phyloP scores from a whole-genome alignment of 53 echinoderm and acorn worm genomes.

The Arbacia lixula region DNA sequence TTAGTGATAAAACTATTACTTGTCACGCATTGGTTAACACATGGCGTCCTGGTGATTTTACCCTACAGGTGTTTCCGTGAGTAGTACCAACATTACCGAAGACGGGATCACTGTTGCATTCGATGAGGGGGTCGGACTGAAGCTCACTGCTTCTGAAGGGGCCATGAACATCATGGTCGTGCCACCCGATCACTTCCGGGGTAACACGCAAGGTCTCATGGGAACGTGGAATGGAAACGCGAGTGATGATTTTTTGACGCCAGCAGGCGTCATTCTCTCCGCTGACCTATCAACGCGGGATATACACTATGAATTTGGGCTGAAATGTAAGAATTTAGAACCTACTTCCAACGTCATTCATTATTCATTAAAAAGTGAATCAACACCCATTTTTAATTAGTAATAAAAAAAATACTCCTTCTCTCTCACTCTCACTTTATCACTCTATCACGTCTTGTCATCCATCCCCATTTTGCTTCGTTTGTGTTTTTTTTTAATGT shows the following conservation, averaged over 20 bases:
- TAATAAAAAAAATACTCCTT: not conserved
- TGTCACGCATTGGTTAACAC: no score
- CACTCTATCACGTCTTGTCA: no score
- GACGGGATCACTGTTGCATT: constrained; percentile 16
- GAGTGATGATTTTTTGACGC: constrained; percentile 30
- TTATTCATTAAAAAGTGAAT: no score
- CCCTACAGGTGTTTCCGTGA: not conserved
- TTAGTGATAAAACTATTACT: no score
- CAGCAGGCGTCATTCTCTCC: not conserved
- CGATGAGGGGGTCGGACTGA: constrained; percentile 10
- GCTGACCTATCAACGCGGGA: constrained; percentile 4
- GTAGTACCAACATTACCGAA: not conserved
- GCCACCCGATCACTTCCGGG: constrained; percentile 9
- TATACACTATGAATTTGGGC: constrained; percentile 10
- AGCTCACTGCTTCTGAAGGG: constrained; percentile 20
- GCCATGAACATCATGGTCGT: constrained; percentile 16
- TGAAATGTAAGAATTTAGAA: not conserved
- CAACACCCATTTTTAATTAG: not conserved
- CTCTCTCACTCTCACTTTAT: no score
- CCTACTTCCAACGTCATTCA: not conserved
- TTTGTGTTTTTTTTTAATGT: no score
- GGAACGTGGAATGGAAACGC: constrained; percentile 34
- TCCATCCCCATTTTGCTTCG: no score
- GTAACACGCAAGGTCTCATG: constrained; percentile 29
- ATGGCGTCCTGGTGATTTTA: not conserved